Base-by-base conservation (phyloP, 92 coral and sea anemone genomes). In the Anthopleura xanthogrammica region DNA sequence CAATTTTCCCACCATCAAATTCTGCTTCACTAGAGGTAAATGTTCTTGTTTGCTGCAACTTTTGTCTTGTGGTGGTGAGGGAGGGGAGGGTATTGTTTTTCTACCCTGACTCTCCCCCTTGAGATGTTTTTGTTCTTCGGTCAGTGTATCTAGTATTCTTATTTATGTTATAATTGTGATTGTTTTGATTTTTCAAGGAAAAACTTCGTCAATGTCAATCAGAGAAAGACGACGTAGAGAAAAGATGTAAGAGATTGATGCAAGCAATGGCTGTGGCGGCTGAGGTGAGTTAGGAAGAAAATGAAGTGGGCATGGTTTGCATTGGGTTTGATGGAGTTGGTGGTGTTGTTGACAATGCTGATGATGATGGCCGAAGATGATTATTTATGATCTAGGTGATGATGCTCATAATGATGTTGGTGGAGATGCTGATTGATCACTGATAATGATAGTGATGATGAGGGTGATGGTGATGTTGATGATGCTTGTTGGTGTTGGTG, bases 161-260 rank as follows among this genome's bases (percentile, higher is more conserved):
- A 29, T 29, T 1, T 29, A 29, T 29, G 1, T 7, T 10, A 41
- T 8, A 20, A 52, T 29, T 40, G 56, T n/a, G 29, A 46, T 77
- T 17, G 3, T 66, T 0, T 56, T n/a, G n/a, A n/a, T 43, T 29
- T 83, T 54, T 62, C 0, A 56, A 94, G 97, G 98, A 96, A 79
- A 90, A 83, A 82, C 89, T 96, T 66, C 89, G 84, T 11, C 92
- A 93, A 73, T 92, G 93, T 80, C 87, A 88, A 60, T 85, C 90
- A 54, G 99, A 96, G 75, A 96, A 89, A 50, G 95, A 94, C 1
- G 99, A 96, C 62, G 70, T 89, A 22, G 98, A 96, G 77, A 94
- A 92, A 83, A 77, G 96, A 10, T 96, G 99, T 82, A 96, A 96
- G 54, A 91, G 95, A n/a, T 88, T 96, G 36, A 96, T 96, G 99